phyloP scores from a whole-genome alignment of 2,113 vertebrate species.

The Ramphastos sulfuratus region DNA sequence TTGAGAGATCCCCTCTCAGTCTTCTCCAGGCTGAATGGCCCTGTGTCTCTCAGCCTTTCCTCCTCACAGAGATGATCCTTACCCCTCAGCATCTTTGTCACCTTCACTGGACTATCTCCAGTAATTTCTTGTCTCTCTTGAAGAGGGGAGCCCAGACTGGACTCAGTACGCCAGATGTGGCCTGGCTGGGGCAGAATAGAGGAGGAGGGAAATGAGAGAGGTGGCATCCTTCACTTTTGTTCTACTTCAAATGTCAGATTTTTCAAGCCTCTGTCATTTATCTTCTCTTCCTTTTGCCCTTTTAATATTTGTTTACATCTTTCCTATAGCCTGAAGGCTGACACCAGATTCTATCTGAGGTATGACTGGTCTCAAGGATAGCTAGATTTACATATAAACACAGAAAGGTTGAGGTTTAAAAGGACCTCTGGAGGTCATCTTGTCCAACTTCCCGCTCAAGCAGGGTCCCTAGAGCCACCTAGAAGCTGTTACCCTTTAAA shows the following conservation, averaged over 20 bases:
- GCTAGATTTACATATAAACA: not conserved
- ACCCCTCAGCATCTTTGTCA: too few relatives aligned
- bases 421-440: not conserved
- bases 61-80: too few relatives aligned
- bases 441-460: not conserved
- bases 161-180: too few relatives aligned
- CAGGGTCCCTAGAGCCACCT: not conserved
- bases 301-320: not conserved
- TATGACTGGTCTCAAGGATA: not conserved
- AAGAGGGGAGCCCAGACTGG: too few relatives aligned
- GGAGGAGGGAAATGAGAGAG: too few relatives aligned
- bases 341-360: not conserved
- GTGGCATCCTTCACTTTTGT: not conserved
- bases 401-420: not conserved
- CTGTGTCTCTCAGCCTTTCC: too few relatives aligned
- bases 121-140: too few relatives aligned
- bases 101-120: too few relatives aligned
- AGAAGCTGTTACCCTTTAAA: not conserved
- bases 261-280: not conserved
- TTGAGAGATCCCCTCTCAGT: too few relatives aligned
- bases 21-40: too few relatives aligned
- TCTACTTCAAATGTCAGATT: not conserved
- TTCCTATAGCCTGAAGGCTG: not conserved
- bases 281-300: not conserved
- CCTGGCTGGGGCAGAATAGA: too few relatives aligned